Evolutionary conservation across 2,113 vertebrate genomes (phyloP).

Genomic region (Planiliza haematocheilus): DNA sequence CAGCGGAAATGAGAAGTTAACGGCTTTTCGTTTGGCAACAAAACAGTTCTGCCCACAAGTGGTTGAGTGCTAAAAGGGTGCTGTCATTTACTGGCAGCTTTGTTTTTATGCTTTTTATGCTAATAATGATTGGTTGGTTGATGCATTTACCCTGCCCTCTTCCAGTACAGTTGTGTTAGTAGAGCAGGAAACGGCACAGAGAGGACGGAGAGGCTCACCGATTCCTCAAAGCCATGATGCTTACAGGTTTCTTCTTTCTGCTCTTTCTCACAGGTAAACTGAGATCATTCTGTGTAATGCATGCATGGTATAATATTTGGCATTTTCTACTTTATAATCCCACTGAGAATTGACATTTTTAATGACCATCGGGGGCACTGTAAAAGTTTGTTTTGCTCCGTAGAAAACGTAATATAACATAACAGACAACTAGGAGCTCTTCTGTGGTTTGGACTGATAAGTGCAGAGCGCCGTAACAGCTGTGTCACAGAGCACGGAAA

Average conservation of each 20-base stretch:
- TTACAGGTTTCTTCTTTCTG: slow-evolving; percentile 20
- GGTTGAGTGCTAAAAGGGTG: background rate
- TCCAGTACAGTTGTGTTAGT: background rate
- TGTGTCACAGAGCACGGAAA: too few species aligned
- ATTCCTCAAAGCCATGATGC: slow-evolving; percentile 13
- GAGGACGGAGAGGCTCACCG: background rate
- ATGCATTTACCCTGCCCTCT: background rate
- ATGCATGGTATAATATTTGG: background rate
- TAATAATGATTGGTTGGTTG: too few species aligned
- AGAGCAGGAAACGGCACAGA: too few species aligned
- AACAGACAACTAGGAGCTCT: too few species aligned
- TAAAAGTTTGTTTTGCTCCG: too few species aligned
- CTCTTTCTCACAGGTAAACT: slow-evolving; percentile 45
- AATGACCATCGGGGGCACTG: too few species aligned
- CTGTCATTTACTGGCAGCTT: background rate
- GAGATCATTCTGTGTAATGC: background rate
- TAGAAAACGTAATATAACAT: too few species aligned
- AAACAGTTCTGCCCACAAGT: background rate
- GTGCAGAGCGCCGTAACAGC: too few species aligned
- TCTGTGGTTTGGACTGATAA: too few species aligned
- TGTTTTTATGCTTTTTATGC: background rate
- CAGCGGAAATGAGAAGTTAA: background rate
- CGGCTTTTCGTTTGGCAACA: background rate
- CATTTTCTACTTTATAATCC: too few species aligned
- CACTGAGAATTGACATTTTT: too few species aligned